Conservation (phyloP, 2,888 invertebrate species). For the Callyntrura sp. region DNA sequence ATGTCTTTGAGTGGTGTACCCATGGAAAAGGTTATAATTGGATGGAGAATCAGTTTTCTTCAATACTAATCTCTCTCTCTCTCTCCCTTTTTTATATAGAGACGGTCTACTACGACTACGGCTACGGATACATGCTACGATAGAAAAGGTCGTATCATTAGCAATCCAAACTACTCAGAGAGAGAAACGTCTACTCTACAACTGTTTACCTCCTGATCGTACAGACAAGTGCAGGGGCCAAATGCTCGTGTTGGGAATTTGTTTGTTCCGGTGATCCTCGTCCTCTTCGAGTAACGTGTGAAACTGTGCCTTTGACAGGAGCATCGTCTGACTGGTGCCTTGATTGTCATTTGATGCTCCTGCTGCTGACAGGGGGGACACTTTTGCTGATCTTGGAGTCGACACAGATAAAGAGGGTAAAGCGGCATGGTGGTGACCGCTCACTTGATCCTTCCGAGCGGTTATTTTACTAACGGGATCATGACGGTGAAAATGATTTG, state of each 20-base stretch:
- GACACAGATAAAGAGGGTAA: slow-evolving; percentile 15
- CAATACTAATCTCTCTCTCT: not conserved
- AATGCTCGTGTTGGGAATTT: slow-evolving; percentile 26
- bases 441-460: slow-evolving; percentile 37
- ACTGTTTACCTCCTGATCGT: slow-evolving; percentile 33
- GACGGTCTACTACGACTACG: not conserved
- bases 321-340: slow-evolving; percentile 38
- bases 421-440: slow-evolving; percentile 14
- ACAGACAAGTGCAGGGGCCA: slow-evolving; percentile 8
- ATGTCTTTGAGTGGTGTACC: not conserved
- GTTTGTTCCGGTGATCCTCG: slow-evolving; percentile 38
- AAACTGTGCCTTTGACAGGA: slow-evolving; percentile 28
- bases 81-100: no score
- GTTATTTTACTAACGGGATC: slow-evolving; percentile 14
- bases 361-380: slow-evolving; percentile 14
- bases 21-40: slow-evolving; percentile 4
- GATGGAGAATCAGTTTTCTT: not conserved
- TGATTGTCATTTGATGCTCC: slow-evolving; percentile 41
- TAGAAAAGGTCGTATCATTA: not conserved
- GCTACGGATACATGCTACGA: not conserved
- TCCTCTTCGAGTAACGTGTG: slow-evolving; percentile 11
- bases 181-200: not conserved
- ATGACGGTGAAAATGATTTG: not conserved
- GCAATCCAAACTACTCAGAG: slow-evolving; percentile 10
- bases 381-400: slow-evolving; percentile 7